These are phyloP conservation scores for Drosophila stalkeri DNA, from an alignment of 2,888 invertebrate genomes.

Conservation along the genomic window DNA sequence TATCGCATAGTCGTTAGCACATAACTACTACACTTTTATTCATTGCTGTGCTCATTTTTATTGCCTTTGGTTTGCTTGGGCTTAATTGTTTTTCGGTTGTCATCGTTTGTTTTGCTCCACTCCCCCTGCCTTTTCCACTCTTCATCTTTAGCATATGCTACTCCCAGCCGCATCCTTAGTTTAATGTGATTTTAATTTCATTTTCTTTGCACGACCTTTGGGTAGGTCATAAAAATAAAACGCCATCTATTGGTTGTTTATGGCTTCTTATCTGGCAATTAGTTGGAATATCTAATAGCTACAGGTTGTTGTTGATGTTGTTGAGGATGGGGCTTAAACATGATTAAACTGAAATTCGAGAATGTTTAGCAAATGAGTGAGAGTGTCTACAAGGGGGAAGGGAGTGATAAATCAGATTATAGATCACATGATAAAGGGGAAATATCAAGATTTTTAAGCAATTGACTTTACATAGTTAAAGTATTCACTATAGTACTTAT, in stretches of 20 bases:
- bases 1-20: constrained; percentile 8
- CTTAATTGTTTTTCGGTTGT: constrained; percentile 65
- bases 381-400: not conserved
- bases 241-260: constrained; percentile 44
- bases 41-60: constrained; percentile 39
- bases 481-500: not conserved
- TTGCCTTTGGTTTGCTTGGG: constrained; percentile 57
- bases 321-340: not conserved
- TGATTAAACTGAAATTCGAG: not conserved
- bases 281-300: constrained; percentile 57
- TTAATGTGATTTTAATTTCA: constrained; percentile 8
- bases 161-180: constrained; percentile 9
- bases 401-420: not conserved
- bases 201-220: constrained; percentile 33
- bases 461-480: not conserved
- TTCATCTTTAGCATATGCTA: not conserved
- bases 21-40: not conserved
- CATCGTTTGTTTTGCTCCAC: constrained; percentile 18
- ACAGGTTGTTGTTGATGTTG: constrained; percentile 49
- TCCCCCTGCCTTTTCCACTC: not conserved
- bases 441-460: not conserved
- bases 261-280: constrained; percentile 55
- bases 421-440: not conserved
- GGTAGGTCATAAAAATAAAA: constrained; percentile 42
- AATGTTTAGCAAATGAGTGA: not conserved